Evolutionary conservation across 2,113 vertebrate genomes (phyloP).

Genomic region (Hydrolagus affinis): DNA sequence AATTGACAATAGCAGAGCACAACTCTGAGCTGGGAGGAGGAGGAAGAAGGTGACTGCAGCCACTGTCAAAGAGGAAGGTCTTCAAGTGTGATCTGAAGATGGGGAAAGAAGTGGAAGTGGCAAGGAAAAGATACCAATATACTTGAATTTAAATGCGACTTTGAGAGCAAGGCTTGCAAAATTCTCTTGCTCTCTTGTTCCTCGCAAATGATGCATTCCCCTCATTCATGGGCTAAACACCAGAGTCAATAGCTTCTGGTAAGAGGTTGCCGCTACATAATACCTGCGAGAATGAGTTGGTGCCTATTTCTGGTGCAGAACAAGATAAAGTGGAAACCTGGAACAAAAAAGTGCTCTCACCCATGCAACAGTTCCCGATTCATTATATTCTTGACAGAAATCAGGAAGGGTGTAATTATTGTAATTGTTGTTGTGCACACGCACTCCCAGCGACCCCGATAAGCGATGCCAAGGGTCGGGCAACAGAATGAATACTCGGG

Average conservation of each 20-base stretch:
- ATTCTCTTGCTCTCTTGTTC: too few relatives aligned
- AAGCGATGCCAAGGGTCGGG: neutral
- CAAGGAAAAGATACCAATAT: too few relatives aligned
- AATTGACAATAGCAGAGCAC: too few relatives aligned
- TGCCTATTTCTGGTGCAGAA: neutral
- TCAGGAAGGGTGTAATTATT: slow-evolving; percentile 14
- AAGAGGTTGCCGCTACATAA: neutral
- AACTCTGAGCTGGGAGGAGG: too few relatives aligned
- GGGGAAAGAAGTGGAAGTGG: too few relatives aligned
- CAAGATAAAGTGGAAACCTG: neutral
- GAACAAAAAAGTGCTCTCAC: neutral
- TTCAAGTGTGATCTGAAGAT: too few relatives aligned
- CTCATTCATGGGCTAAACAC: neutral
- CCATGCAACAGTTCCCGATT: neutral
- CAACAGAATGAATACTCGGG: neutral
- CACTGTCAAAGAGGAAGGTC: too few relatives aligned
- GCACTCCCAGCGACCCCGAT: neutral
- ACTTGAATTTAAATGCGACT: too few relatives aligned
- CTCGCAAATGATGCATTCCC: neutral
- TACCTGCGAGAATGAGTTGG: neutral
- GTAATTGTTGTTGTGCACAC: neutral
- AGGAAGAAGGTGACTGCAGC: too few relatives aligned
- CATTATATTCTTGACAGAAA: neutral
- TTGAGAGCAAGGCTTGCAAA: too few relatives aligned
- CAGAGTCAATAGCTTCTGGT: neutral